Evolutionary conservation across 2,113 vertebrate species (phyloP).

Genomic region (Beaufortia kweichowensis): DNA sequence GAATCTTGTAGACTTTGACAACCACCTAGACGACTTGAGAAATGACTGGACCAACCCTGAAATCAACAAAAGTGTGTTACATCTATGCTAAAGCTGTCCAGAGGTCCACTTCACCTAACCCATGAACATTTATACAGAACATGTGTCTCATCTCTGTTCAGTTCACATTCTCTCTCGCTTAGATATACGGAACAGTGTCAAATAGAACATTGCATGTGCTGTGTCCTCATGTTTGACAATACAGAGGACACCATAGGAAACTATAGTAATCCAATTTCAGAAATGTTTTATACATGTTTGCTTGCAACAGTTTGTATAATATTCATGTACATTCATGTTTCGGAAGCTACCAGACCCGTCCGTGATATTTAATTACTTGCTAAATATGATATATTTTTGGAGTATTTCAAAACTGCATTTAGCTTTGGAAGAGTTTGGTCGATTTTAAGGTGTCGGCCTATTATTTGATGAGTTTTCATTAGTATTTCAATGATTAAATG

Average conservation of each 20-base stretch:
- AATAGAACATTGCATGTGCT: conserved; percentile 34
- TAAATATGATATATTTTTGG: background rate
- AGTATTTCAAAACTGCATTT: background rate
- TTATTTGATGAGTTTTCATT: no score
- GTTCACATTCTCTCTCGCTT: conserved; percentile 50
- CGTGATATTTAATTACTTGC: background rate
- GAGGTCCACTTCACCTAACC: conserved; percentile 41
- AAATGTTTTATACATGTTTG: conserved; percentile 37
- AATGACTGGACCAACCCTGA: conserved; percentile 98
- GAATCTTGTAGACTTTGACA: conserved; percentile 92
- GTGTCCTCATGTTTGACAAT: background rate
- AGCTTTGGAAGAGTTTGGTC: background rate
- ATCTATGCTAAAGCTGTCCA: conserved; percentile 81
- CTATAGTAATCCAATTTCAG: background rate
- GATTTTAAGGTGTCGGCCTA: no score
- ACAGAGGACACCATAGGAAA: background rate
- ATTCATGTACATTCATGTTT: background rate
- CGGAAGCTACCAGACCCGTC: background rate
- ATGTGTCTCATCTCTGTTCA: conserved; percentile 13
- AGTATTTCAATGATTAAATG: no score
- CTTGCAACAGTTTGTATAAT: conserved; percentile 50
- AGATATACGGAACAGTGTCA: conserved; percentile 56
- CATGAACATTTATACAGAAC: conserved; percentile 50
- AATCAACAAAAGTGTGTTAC: conserved; percentile 94
- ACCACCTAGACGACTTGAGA: conserved; percentile 94